Base-by-base conservation (phyloP, 1,140 invertebrate species). In the Drosophila kepulauana region DNA sequence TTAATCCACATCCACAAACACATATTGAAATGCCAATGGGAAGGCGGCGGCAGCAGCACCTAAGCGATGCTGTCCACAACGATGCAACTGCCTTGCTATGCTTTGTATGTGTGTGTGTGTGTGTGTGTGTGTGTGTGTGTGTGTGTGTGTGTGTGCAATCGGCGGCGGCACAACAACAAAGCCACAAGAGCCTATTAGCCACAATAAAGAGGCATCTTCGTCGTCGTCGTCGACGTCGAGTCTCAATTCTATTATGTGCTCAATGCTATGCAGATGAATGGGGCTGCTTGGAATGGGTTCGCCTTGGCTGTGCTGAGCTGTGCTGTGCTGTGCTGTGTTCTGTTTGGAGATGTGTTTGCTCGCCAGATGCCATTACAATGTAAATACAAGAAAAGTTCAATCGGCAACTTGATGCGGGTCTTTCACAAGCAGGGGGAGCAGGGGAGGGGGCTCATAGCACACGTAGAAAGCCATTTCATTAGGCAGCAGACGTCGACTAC, bases 281-380 rank as follows among this genome's bases (percentile, higher is more conserved):
- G 80, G 82, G 45, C 72, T 46, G 49, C 52, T 71, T 57, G 59
- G 73, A 67, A 72, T 75, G 69, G 38, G 59, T 77, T 48, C 49
- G 59, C 43, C 25, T 63, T 13, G 48, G 7, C 28, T 48, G 56
- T 51, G 33, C 20, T 20, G 20, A 20, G 20, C 20, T 25, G 20
- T 46, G 30, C 35, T 38, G 35, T 43, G 20, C 20, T 25, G 20
- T 46, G 30, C 35, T 38, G 35, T 43, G 5, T n/a, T 43, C 38
- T 38, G 58, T 48, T 56, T 69, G 68, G 69, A 58, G 81, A 71
- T 80, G 61, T 87, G 70, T 89, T 88, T 81, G 74, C 79, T 65
- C 73, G 69, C 73, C 82, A 91, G 87, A 91, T 91, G 88, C 80
- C 82, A 91, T 91, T 91, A 91, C 88, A 91, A 91, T 91, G 87